These are phyloP conservation scores for Mus spretus DNA, from an alignment of 2,797 vertebrate species.

Conservation along the genomic window DNA sequence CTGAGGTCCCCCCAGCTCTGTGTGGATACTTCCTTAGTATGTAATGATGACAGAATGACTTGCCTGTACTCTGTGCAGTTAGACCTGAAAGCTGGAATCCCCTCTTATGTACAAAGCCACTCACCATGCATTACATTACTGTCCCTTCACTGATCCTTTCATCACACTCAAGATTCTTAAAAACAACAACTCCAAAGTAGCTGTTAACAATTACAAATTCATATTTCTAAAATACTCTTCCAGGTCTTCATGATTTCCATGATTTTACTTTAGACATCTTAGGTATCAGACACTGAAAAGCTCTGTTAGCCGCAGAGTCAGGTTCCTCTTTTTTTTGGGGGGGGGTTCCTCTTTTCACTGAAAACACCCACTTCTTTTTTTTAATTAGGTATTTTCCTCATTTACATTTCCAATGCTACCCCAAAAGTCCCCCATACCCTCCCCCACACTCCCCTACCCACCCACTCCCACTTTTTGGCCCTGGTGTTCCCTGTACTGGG, in stretches of 20 bases:
- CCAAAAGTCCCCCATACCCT: too few relatives aligned
- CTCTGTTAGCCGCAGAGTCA: background rate
- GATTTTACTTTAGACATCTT: constrained; percentile 27
- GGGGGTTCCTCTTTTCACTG: background rate
- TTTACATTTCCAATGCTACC: too few relatives aligned
- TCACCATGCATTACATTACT: constrained; percentile 34
- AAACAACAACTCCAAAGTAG: constrained; percentile 22
- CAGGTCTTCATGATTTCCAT: background rate
- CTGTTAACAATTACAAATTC: constrained; percentile 43
- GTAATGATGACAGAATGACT: background rate
- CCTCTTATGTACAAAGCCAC: constrained; percentile 20
- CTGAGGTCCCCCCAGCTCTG: background rate
- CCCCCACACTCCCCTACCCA: too few relatives aligned
- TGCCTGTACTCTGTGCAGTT: constrained; percentile 20
- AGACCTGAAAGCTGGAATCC: background rate
- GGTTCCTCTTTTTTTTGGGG: too few relatives aligned
- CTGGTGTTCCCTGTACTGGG: too few relatives aligned
- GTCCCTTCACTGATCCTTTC: constrained; percentile 48
- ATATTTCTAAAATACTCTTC: constrained; percentile 39
- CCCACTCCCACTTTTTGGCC: too few relatives aligned
- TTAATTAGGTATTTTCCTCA: too few relatives aligned
- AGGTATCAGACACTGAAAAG: constrained; percentile 30
- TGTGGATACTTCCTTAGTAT: constrained; percentile 21
- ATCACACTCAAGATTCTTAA: constrained; percentile 45
- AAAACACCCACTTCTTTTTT: background rate